phyloP scores from a whole-genome alignment of 2,113 vertebrate species.

The Stegastes partitus region DNA sequence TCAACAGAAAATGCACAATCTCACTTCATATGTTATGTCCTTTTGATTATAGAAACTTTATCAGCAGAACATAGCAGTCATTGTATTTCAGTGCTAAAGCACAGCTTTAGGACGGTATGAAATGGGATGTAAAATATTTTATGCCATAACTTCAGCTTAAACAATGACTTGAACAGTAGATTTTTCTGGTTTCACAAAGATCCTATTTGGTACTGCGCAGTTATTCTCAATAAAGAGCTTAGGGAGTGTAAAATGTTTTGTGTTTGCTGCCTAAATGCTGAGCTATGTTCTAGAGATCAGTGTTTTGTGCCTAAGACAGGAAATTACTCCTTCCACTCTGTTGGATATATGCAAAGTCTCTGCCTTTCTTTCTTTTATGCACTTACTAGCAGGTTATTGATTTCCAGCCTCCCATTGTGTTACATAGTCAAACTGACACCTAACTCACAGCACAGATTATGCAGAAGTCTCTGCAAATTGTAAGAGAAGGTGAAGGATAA shows the following conservation, averaged over 20 bases:
- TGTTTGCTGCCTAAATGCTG: slow-evolving; percentile 64
- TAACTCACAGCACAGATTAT: slow-evolving; percentile 66
- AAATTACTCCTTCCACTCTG: slow-evolving; percentile 68
- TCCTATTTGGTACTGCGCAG: slow-evolving; percentile 31
- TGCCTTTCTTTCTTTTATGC: slow-evolving; percentile 36
- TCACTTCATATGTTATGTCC: no score
- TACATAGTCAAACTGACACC: slow-evolving; percentile 68
- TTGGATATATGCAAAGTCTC: slow-evolving; percentile 70
- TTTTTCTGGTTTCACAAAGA: slow-evolving; percentile 27
- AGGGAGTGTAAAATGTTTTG: slow-evolving; percentile 66
- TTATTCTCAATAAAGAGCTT: slow-evolving; percentile 59
- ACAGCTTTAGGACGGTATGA: no score
- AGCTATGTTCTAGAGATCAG: slow-evolving; percentile 61
- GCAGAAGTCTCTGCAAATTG: slow-evolving; percentile 55
- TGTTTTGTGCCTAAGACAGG: slow-evolving; percentile 66
- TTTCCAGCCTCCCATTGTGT: slow-evolving; percentile 64
- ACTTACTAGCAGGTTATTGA: slow-evolving; percentile 70
- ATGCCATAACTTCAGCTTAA: no score
- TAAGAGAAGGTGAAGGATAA: slow-evolving; percentile 34
- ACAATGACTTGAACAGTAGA: no score
- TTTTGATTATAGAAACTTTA: no score
- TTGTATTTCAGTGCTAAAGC: no score
- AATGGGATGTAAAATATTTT: no score
- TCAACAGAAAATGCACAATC: no score
- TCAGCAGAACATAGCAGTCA: no score